Evolutionary conservation across 2,888 invertebrate genomes (phyloP).

Genomic region (Desoria tigrina): DNA sequence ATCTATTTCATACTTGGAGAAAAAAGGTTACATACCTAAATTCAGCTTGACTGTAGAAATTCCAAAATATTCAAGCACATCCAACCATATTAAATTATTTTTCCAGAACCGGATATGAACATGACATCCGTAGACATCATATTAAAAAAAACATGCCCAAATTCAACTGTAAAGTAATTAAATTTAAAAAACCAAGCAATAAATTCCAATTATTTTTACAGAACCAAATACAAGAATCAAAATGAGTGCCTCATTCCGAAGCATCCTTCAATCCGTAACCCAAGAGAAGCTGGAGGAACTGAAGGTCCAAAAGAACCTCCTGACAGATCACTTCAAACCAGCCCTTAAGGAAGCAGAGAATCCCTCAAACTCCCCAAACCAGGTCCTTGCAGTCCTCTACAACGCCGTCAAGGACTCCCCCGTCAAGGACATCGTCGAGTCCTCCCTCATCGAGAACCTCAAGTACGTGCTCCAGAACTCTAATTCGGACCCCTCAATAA

Average conservation of each 20-base stretch:
- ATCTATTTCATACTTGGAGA: no score
- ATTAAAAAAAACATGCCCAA: no score
- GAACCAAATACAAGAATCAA: no score
- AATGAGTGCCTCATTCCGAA: conserved; percentile 23
- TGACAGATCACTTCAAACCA: conserved; percentile 32
- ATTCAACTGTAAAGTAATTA: no score
- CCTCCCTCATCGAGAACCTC: conserved; percentile 24
- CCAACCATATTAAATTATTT: no score
- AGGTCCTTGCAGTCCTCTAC: conserved; percentile 29
- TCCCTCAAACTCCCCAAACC: conserved; percentile 9
- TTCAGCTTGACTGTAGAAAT: no score
- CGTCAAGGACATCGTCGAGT: conserved; percentile 26
- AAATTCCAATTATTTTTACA: no score
- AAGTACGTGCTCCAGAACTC: conserved; percentile 30
- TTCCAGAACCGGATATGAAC: no score
- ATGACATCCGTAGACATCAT: no score
- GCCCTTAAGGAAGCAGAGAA: conserved; percentile 19
- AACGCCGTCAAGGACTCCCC: conserved; percentile 25
- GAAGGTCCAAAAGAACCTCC: conserved; percentile 30
- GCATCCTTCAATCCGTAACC: conserved; percentile 41
- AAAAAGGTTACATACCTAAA: no score
- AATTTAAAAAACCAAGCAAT: no score
- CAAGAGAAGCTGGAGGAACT: conserved; percentile 45
- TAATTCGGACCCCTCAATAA: conserved; percentile 22
- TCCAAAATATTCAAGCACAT: no score